Conservation (phyloP, 2,113 vertebrate genomes). For the Eleginops maclovinus region DNA sequence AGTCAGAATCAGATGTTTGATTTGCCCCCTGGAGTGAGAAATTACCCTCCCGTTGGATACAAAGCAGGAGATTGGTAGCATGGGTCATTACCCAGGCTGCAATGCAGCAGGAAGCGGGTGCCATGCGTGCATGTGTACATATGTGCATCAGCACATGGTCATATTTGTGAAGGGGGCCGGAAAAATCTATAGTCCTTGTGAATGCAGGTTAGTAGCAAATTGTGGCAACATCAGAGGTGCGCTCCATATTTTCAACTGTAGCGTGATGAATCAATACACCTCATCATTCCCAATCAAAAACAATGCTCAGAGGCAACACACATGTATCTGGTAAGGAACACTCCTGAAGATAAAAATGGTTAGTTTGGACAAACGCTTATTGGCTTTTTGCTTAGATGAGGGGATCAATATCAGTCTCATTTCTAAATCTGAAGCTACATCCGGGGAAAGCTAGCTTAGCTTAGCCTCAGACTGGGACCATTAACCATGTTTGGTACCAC, state of each 20-base stretch:
- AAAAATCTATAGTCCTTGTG: slow-evolving; percentile 60
- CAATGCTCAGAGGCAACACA: not conserved
- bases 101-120: slow-evolving; percentile 69
- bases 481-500: too few species aligned
- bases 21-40: slow-evolving; percentile 74
- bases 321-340: not conserved
- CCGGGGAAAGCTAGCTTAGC: not conserved
- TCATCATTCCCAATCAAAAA: not conserved
- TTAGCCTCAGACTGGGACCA: not conserved
- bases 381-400: not conserved
- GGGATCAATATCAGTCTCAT: not conserved
- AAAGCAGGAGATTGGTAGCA: slow-evolving; percentile 68
- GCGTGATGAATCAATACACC: slow-evolving; percentile 36
- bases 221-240: slow-evolving; percentile 24
- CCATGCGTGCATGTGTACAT: slow-evolving; percentile 37
- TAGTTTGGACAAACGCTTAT: not conserved
- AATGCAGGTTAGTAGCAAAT: slow-evolving; percentile 56
- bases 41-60: slow-evolving; percentile 65
- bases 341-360: not conserved
- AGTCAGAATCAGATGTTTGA: slow-evolving; percentile 79
- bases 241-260: slow-evolving; percentile 4
- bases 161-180: slow-evolving; percentile 23
- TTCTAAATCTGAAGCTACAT: not conserved
- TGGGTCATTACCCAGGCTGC: slow-evolving; percentile 78
- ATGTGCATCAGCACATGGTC: slow-evolving; percentile 39